phyloP scores from a whole-genome alignment of 2,888 invertebrate species.

The Scaptomyza reducta region DNA sequence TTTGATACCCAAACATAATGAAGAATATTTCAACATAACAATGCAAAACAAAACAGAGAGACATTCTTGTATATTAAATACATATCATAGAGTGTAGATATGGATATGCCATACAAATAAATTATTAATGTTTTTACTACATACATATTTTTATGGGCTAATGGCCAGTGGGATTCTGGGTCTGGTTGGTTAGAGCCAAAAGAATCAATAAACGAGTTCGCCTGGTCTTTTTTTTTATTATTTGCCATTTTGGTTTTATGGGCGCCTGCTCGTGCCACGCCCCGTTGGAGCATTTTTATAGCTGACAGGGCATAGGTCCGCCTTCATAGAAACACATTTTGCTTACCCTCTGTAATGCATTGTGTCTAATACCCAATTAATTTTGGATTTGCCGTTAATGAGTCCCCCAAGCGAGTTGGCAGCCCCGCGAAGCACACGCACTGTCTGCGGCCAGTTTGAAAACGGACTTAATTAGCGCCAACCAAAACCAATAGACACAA shows the following conservation, averaged over 20 bases:
- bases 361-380: constrained; percentile 77
- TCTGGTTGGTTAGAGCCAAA: not conserved
- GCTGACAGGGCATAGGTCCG: constrained; percentile 33
- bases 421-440: constrained; percentile 7
- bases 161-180: constrained; percentile 3
- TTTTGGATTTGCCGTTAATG: constrained; percentile 71
- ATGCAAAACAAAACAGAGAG: constrained; percentile 31
- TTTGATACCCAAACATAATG: constrained; percentile 1
- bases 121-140: constrained; percentile 46
- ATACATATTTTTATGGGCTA: constrained; percentile 59
- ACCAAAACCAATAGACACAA: constrained; percentile 14
- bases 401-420: constrained; percentile 41
- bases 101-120: constrained; percentile 26
- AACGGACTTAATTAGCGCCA: constrained; percentile 55
- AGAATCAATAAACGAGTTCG: constrained; percentile 48
- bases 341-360: constrained; percentile 52
- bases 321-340: constrained; percentile 32
- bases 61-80: constrained; percentile 49
- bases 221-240: constrained; percentile 50
- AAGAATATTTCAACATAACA: constrained; percentile 25
- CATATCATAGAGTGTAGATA: not conserved
- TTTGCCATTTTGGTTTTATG: constrained; percentile 57
- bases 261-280: constrained; percentile 43
- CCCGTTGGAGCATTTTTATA: constrained; percentile 50
- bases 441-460: constrained; percentile 42